Percentiles rank a stretch among this genome's conserved stretches.
Evolutionary conservation across 2,888 invertebrate genomes (phyloP).

Genomic region (Lapara coniferarum): DNA sequence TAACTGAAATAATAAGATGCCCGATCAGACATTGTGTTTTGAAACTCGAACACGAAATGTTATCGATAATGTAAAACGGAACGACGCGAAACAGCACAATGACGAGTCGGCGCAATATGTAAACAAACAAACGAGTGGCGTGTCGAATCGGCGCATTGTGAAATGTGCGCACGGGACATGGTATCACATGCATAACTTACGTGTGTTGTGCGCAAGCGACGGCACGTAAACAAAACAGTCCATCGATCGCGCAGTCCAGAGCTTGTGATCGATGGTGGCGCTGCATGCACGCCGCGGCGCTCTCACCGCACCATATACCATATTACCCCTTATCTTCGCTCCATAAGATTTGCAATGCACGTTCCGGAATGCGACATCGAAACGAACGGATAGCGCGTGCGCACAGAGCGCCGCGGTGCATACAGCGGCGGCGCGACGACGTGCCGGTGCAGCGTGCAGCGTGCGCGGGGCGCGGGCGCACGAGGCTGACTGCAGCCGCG

Average conservation of each 20-base stretch:
- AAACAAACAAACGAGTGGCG: slow-evolving; percentile 67
- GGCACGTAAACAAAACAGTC: slow-evolving; percentile 65
- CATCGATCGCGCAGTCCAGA: slow-evolving; percentile 50
- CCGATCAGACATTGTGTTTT: slow-evolving; percentile 22
- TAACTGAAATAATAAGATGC: slow-evolving; percentile 8
- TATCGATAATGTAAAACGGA: slow-evolving; percentile 37
- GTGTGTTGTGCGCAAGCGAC: slow-evolving; percentile 55
- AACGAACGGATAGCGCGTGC: slow-evolving; percentile 47
- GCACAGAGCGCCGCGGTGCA: slow-evolving; percentile 46
- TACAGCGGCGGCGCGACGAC: slow-evolving; percentile 32
- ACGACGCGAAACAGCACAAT: slow-evolving; percentile 34
- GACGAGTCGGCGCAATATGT: slow-evolving; percentile 45
- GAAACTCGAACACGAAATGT: slow-evolving; percentile 33
- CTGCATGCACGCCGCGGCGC: slow-evolving; percentile 37
- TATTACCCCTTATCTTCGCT: slow-evolving; percentile 34
- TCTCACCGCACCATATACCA: background rate
- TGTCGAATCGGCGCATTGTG: slow-evolving; percentile 63
- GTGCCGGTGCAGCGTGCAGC: slow-evolving; percentile 57
- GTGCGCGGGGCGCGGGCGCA: slow-evolving; percentile 65
- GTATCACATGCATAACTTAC: slow-evolving; percentile 75
- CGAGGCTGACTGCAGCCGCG: slow-evolving; percentile 55
- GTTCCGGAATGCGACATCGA: slow-evolving; percentile 26
- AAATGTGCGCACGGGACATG: slow-evolving; percentile 65
- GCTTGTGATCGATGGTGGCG: slow-evolving; percentile 37
- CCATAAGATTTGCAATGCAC: slow-evolving; percentile 36